A percentile compares a stretch with the other conserved stretches of the same genome.
phyloP scores from a whole-genome alignment of 2,888 invertebrate species.

The Chrysopilus asiliformis region DNA sequence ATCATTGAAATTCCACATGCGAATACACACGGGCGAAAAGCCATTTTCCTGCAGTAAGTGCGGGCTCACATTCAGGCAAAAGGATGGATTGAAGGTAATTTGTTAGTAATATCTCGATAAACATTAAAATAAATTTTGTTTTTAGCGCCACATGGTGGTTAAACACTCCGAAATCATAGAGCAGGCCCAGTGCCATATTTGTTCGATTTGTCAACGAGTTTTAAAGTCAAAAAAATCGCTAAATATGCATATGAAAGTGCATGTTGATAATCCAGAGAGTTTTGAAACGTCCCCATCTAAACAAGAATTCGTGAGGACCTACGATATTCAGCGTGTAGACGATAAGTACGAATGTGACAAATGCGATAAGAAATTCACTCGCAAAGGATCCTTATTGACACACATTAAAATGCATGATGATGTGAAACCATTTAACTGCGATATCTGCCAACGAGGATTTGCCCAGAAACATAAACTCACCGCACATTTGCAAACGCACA shows the following conservation, averaged over 20 bases:
- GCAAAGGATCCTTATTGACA: slow-evolving; percentile 11
- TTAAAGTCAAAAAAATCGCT: slow-evolving; percentile 21
- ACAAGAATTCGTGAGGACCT: slow-evolving; percentile 9
- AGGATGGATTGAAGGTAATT: slow-evolving; percentile 26
- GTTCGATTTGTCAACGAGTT: slow-evolving; percentile 22
- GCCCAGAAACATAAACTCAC: slow-evolving; percentile 32
- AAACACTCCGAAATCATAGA: slow-evolving; percentile 20
- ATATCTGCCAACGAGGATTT: slow-evolving; percentile 12
- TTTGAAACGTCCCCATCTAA: slow-evolving; percentile 12
- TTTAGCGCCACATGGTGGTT: slow-evolving; percentile 22
- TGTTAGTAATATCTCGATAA: not conserved
- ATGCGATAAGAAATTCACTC: slow-evolving; percentile 13
- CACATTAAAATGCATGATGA: slow-evolving; percentile 14
- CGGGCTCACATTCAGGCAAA: slow-evolving; percentile 25
- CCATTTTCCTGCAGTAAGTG: slow-evolving; percentile 27
- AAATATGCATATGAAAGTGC: slow-evolving; percentile 23
- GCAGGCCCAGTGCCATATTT: slow-evolving; percentile 17
- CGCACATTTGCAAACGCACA: slow-evolving; percentile 12
- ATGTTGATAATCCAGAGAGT: slow-evolving; percentile 27
- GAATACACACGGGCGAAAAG: slow-evolving; percentile 28
- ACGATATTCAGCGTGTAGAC: slow-evolving; percentile 12
- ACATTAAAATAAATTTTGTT: not conserved
- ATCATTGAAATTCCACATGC: slow-evolving; percentile 26
- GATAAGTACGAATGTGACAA: slow-evolving; percentile 14
- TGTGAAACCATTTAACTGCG: slow-evolving; percentile 12